Evolutionary conservation across 2,797 vertebrate genomes (phyloP), one percentile per base, ranked within the genome.

Genomic region (Allochrocebus solatus): DNA sequence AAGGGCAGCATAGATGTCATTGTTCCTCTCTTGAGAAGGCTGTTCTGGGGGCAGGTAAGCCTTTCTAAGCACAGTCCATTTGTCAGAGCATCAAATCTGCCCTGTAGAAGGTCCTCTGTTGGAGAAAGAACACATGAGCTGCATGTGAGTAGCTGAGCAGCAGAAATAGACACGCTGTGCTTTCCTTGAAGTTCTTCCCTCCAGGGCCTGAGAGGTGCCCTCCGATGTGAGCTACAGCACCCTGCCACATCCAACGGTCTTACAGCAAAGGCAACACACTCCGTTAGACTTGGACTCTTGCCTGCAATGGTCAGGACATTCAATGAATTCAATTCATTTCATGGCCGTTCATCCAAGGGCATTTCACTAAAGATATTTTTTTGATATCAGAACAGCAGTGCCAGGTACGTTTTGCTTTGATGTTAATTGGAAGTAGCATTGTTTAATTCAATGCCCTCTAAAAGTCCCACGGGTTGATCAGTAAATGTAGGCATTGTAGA

Each of bases 261-360:
- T 85, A 92, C 84, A 55, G 39, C 76, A 57, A 93, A 91, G 67
- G 64, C 95, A 9, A 79, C 74, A 19, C 83, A 88, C 72, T 91
- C 83, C 46, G 76, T 92, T 79, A n/a, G 89, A 87, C 4, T 2
- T 98, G 97, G 94, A 75, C 72, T 14, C 9, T 96, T 85, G 96
- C 97, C 98, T 82, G n/a, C 93, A 55, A 80, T 5, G 84, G 28
- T 50, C 50, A 90, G 96, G 81, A 76, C 87, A 89, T 93, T 92
- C 88, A 16, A 30, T 92, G 89, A 0, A 6, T 70, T 90, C 92
- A 9, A 33, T 92, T 91, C 0, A 6, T 70, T 90, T 91, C 64
- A 1, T 19, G 61, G 85, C 59, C 0, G 61, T 92, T 85, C 92
- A 43, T 81, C 93, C 22, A 43, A 75, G n/a, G 39, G 0, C 74